A percentile compares a stretch with the other conserved stretches of the same genome.
These are phyloP conservation scores for Halichoerus grypus DNA, from an alignment of 2,113 vertebrate genomes.

Conservation along the genomic window DNA sequence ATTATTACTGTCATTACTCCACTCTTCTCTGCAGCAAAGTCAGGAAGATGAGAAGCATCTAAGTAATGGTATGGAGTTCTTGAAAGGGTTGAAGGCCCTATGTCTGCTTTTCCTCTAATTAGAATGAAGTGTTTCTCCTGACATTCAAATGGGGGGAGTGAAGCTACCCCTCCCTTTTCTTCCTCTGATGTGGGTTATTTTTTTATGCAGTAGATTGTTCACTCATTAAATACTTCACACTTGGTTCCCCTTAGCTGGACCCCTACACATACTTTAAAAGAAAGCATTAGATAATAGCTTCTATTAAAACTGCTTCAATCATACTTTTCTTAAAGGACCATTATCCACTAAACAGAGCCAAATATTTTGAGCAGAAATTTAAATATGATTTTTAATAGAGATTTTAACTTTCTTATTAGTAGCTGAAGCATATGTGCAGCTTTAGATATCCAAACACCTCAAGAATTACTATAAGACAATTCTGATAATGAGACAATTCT, in stretches of 20 bases:
- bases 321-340: background rate
- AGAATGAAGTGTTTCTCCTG: background rate
- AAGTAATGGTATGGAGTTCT: background rate
- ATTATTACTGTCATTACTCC: background rate
- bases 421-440: background rate
- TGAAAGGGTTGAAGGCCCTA: background rate
- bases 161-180: background rate
- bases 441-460: background rate
- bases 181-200: background rate
- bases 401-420: background rate
- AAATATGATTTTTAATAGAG: background rate
- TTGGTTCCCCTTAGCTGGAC: background rate
- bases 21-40: background rate
- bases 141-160: background rate
- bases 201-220: background rate
- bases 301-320: constrained; percentile 10
- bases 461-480: background rate
- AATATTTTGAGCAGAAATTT: background rate
- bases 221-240: background rate
- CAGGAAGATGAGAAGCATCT: background rate
- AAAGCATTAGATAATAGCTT: background rate
- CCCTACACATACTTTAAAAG: constrained; percentile 9
- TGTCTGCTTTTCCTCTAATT: background rate
- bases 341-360: constrained; percentile 6
- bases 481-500: background rate